Evolutionary conservation across 35 echinoderm and acorn worm genomes (phyloP), one percentile per base, ranked within the genome.

Genomic region (Diadema setosum): DNA sequence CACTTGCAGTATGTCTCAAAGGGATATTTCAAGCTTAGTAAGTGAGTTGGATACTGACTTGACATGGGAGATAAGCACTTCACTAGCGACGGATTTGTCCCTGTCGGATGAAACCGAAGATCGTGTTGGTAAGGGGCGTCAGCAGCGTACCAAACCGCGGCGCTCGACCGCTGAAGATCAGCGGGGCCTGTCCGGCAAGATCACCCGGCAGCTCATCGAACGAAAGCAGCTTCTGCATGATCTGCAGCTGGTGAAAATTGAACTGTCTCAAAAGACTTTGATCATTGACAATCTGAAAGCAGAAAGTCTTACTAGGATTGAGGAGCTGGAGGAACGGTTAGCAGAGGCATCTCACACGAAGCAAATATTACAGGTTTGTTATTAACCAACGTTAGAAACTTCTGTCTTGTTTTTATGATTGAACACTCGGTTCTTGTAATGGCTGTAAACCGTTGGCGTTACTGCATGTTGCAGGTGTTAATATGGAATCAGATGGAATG

Each of bases 131-230:
- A 8, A 43, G 58, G n/a, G n/a, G n/a, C n/a, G n/a, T n/a, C 37
- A 30, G 36, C 58, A 86, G 58, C 80, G 49, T 16, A 87, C 61
- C 78, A 59, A 83, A 25, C 58, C 83, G 3, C 20, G 67, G 30
- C 45, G 81, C 36, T 18, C 39, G 6, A 25, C 80, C 20, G n/a
- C n/a, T n/a, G n/a, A n/a, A n/a, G n/a, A n/a, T n/a, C n/a, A n/a
- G n/a, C 45, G 50, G 31, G 58, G 86, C 58, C 44, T 81, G 70
- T 41, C 82, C 34, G 64, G 61, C 21, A 87, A 88, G 35, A 87
- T 98, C 25, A 98, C 96, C 15, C 93, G 90, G 65, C 96, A 98
- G 86, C 48, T 98, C 34, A 98, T 98, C 43, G 96, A 98, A 89
- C 64, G 96, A 29, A 98, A 98, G 80, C 96, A 98, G 59, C 70